These are phyloP conservation scores for Marcusenius ussheri DNA, from an alignment of 2,113 vertebrate genomes.

Conservation along the genomic window DNA sequence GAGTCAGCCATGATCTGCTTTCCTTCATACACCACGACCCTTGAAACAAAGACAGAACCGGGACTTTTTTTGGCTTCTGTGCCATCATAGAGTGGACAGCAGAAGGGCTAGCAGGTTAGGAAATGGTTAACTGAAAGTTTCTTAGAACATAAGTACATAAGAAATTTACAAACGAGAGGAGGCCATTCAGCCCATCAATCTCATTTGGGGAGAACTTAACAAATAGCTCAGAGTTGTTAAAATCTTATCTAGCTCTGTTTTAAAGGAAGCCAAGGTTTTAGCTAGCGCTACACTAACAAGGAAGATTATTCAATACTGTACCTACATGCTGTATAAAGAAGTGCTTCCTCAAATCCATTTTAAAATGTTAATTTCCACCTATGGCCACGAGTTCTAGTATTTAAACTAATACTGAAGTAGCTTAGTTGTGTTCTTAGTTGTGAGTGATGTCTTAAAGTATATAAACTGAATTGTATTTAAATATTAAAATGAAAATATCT, in stretches of 20 bases:
- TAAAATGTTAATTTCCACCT: too few relatives aligned
- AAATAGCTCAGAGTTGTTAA: too few relatives aligned
- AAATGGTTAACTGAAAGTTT: neutral
- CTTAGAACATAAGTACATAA: neutral
- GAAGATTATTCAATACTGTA: too few relatives aligned
- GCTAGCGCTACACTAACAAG: too few relatives aligned
- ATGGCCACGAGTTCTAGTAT: too few relatives aligned
- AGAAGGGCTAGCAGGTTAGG: neutral
- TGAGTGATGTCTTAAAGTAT: neutral
- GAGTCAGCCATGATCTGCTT: slow-evolving; percentile 98
- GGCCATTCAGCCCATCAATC: neutral
- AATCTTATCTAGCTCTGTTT: too few relatives aligned
- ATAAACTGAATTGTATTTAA: neutral
- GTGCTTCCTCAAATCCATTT: too few relatives aligned
- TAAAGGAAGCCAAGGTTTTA: too few relatives aligned
- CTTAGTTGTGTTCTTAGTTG: neutral
- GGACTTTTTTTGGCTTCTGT: neutral
- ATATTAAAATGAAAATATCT: neutral
- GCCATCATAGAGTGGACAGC: neutral
- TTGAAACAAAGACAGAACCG: slow-evolving; percentile 40
- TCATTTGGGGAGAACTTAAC: too few relatives aligned
- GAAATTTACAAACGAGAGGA: neutral
- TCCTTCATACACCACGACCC: slow-evolving; percentile 92
- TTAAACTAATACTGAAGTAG: too few relatives aligned
- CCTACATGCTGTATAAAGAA: too few relatives aligned